A percentile compares a stretch with the other conserved stretches of the same genome.
phyloP scores from a whole-genome alignment of 2,797 vertebrate genomes.

The Tapera naevia region DNA sequence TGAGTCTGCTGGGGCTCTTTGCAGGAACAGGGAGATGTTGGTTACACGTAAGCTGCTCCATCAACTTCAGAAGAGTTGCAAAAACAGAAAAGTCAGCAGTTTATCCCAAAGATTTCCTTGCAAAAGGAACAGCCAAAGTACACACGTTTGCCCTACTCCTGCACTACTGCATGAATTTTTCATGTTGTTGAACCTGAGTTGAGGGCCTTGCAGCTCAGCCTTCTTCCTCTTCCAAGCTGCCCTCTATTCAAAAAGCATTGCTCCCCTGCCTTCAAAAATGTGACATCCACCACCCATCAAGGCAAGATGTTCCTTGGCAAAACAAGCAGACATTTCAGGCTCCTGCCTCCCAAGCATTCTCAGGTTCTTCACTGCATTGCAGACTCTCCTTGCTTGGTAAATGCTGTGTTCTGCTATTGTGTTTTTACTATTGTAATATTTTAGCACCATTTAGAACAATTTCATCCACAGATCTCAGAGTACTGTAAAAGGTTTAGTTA shows the following conservation, averaged over 20 bases:
- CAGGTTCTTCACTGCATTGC: not conserved
- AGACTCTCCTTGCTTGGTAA: not conserved
- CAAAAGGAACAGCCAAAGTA: not conserved
- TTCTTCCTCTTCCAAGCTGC: not conserved
- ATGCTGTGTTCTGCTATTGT: not conserved
- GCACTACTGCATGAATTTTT: not conserved
- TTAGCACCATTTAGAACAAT: slow-evolving; percentile 1
- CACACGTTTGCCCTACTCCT: not conserved
- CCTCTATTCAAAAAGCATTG: not conserved
- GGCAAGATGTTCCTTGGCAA: not conserved
- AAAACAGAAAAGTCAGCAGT: not conserved
- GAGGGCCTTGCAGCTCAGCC: not conserved
- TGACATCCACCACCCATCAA: not conserved
- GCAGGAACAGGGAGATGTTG: not conserved
- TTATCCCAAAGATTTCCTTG: not conserved
- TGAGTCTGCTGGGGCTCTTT: not conserved
- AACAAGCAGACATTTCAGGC: not conserved
- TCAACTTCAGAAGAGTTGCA: not conserved
- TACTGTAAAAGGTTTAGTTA: slow-evolving; percentile 33
- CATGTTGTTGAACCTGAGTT: not conserved
- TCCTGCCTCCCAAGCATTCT: not conserved
- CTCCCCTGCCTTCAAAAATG: rapidly evolving
- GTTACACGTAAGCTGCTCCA: rapidly evolving
- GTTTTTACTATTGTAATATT: not conserved
- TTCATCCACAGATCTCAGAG: slow-evolving; percentile 3